phyloP scores from a whole-genome alignment of 2,113 vertebrate genomes.

The Shinisaurus crocodilurus region DNA sequence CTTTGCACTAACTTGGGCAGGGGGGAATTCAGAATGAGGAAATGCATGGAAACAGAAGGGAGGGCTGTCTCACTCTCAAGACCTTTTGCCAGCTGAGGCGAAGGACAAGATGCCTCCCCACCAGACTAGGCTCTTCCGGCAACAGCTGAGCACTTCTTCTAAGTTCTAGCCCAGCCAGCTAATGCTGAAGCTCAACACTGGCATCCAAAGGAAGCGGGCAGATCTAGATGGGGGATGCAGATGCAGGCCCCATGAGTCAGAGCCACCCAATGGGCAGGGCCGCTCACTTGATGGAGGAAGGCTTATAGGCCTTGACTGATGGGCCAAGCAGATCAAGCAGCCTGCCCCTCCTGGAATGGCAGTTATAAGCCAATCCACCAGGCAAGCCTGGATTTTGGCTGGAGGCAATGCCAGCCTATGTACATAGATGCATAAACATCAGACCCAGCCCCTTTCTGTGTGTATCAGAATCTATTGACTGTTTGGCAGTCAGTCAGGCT shows the following conservation, averaged over 20 bases:
- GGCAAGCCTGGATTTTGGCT: slow-evolving; percentile 1
- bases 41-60: neutral
- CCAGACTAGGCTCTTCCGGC: neutral
- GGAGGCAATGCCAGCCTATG: neutral
- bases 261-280: neutral
- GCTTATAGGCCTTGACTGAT: neutral
- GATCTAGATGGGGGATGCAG: neutral
- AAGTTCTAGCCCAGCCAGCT: neutral
- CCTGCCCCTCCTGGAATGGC: neutral
- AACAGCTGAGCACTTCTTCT: neutral
- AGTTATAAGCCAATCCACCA: neutral
- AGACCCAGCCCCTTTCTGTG: neutral
- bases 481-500: neutral
- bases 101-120: neutral
- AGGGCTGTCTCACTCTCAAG: neutral
- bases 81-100: too few species aligned
- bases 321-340: neutral
- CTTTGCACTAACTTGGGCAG: neutral
- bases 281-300: neutral
- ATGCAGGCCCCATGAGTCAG: neutral
- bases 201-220: neutral
- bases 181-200: neutral
- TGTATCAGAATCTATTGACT: neutral
- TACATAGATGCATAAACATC: neutral
- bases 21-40: neutral